Evolutionary conservation across 2,113 vertebrate genomes (phyloP).

Genomic region (Mesitornis unicolor): DNA sequence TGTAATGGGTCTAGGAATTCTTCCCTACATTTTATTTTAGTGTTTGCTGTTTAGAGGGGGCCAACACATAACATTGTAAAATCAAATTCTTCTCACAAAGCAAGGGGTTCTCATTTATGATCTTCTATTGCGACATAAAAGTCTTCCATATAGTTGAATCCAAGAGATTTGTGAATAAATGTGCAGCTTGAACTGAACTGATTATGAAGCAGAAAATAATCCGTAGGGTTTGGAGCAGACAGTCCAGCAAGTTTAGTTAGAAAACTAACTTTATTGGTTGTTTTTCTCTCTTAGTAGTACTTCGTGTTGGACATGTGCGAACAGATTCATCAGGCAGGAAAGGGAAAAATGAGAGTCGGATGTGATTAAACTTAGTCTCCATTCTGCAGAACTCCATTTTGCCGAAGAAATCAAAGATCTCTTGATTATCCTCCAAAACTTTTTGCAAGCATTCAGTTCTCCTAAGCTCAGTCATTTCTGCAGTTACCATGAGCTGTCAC

Average conservation of each 20-base stretch:
- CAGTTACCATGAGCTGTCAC: background rate
- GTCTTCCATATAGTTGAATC: background rate
- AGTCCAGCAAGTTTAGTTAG: background rate
- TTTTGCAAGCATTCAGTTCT: background rate
- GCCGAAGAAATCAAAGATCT: background rate
- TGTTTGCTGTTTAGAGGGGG: background rate
- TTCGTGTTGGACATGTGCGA: background rate
- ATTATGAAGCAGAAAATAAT: background rate
- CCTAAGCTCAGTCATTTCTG: background rate
- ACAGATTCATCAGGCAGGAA: background rate
- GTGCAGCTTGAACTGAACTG: background rate
- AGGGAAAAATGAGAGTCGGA: background rate
- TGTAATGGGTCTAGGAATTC: background rate
- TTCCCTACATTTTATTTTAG: background rate
- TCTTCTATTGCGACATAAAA: background rate
- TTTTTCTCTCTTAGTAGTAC: background rate
- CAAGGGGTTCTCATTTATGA: background rate
- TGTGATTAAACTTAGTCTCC: background rate
- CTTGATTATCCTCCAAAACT: background rate
- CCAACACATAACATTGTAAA: background rate
- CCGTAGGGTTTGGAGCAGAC: background rate
- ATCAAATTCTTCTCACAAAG: background rate
- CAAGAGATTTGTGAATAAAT: background rate
- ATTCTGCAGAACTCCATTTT: background rate
- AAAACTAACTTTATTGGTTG: background rate